Conservation (phyloP, 1,140 invertebrate species). For the Drosophila kanapiae region DNA sequence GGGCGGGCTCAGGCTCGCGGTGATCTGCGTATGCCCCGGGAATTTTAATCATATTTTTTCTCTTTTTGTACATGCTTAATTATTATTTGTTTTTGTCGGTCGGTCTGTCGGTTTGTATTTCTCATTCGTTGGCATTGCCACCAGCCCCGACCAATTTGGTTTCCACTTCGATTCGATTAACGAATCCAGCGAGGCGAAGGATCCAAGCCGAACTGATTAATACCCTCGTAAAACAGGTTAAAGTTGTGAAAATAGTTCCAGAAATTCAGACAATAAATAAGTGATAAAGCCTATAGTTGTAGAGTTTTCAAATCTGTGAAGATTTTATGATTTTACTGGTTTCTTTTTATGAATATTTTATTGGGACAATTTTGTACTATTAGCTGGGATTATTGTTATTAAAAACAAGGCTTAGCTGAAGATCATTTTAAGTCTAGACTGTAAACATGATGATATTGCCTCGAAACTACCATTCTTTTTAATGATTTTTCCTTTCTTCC, state of each 20-base stretch:
- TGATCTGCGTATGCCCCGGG: constrained; percentile 51
- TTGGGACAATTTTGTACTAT: neutral
- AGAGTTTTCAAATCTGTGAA: too few species aligned
- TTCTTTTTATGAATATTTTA: neutral
- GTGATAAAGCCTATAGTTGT: too few species aligned
- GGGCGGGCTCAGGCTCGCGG: neutral
- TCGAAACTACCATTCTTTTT: neutral
- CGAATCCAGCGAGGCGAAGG: constrained; percentile 7
- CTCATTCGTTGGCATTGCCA: constrained; percentile 39
- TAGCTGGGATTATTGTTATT: neutral
- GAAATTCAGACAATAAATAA: too few species aligned
- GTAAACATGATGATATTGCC: constrained; percentile 5
- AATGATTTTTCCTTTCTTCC: neutral
- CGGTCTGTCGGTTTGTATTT: constrained; percentile 26
- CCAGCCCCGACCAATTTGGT: constrained; percentile 70
- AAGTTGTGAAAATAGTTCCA: too few species aligned
- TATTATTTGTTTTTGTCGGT: constrained; percentile 40
- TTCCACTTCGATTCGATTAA: constrained; percentile 68
- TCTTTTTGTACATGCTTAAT: constrained; percentile 46
- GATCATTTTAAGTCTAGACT: neutral
- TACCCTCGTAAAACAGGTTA: constrained; percentile 7
- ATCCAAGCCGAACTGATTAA: neutral
- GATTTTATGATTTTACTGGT: neutral
- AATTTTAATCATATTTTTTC: constrained; percentile 59
- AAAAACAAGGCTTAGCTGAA: neutral